A percentile compares a stretch with the other conserved stretches of the same genome.
phyloP scores from a whole-genome alignment of 2,888 invertebrate genomes.

The Teleiodes luculella region DNA sequence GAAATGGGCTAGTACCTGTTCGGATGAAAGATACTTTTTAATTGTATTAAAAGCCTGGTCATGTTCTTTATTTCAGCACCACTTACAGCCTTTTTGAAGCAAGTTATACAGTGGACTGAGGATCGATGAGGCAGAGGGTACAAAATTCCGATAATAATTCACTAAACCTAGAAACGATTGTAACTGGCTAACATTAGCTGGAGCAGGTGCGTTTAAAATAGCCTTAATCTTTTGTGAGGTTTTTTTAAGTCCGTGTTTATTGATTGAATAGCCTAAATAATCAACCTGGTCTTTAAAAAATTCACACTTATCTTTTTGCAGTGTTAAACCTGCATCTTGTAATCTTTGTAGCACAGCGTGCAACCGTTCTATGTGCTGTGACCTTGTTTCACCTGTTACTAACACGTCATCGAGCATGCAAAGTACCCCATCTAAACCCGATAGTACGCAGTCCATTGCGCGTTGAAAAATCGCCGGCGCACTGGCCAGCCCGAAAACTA shows the following conservation, averaged over 20 bases:
- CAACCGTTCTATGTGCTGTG: slow-evolving; percentile 18
- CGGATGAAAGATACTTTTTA: neutral
- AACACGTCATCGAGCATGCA: slow-evolving; percentile 23
- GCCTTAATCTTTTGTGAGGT: neutral
- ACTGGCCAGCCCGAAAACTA: slow-evolving; percentile 24
- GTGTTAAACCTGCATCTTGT: slow-evolving; percentile 21
- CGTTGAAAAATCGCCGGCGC: slow-evolving; percentile 27
- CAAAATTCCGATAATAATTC: neutral
- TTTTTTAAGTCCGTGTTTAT: neutral
- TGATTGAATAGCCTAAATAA: neutral
- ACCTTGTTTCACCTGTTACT: slow-evolving; percentile 11
- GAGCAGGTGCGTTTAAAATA: neutral
- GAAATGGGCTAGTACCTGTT: slow-evolving; percentile 22
- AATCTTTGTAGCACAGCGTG: slow-evolving; percentile 18
- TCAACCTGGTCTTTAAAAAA: slow-evolving; percentile 1
- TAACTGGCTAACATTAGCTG: neutral
- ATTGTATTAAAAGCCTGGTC: neutral
- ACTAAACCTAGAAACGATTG: too few relatives aligned
- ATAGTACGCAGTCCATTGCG: slow-evolving; percentile 21
- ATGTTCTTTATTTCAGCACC: neutral
- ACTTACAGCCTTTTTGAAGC: neutral
- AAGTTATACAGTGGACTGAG: neutral
- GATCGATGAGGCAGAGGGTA: neutral
- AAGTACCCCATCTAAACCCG: slow-evolving; percentile 21
- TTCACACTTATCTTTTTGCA: too few relatives aligned